phyloP scores from a whole-genome alignment of 2,113 vertebrate species.

The Lanius ludovicianus region DNA sequence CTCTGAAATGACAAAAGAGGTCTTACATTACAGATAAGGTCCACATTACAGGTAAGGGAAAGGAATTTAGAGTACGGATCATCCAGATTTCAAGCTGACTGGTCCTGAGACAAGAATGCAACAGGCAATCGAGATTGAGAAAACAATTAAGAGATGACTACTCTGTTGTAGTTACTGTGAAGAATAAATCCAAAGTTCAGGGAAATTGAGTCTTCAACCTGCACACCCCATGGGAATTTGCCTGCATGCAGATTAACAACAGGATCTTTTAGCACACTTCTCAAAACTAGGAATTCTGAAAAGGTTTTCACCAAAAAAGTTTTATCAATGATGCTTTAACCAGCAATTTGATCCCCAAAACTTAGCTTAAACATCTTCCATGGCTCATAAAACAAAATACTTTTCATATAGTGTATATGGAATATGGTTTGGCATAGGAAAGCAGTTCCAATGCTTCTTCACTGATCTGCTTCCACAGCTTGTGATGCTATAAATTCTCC shows the following conservation, averaged over 20 bases:
- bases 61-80: neutral
- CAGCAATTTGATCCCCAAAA: neutral
- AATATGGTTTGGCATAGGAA: neutral
- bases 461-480: neutral
- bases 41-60: neutral
- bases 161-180: neutral
- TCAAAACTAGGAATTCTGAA: neutral
- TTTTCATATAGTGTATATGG: rapidly evolving
- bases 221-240: neutral
- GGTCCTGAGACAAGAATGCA: neutral
- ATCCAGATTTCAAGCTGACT: neutral
- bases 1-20: neutral
- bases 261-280: neutral
- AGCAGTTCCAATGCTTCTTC: neutral
- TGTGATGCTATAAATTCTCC: neutral
- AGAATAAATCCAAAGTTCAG: neutral
- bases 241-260: neutral
- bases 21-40: neutral
- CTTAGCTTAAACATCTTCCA: neutral
- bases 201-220: neutral
- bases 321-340: neutral
- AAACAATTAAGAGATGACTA: neutral
- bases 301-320: neutral
- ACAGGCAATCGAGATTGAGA: neutral
- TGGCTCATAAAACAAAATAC: neutral